Conservation (phyloP, 2,888 invertebrate species). For the Diloba caeruleocephala region DNA sequence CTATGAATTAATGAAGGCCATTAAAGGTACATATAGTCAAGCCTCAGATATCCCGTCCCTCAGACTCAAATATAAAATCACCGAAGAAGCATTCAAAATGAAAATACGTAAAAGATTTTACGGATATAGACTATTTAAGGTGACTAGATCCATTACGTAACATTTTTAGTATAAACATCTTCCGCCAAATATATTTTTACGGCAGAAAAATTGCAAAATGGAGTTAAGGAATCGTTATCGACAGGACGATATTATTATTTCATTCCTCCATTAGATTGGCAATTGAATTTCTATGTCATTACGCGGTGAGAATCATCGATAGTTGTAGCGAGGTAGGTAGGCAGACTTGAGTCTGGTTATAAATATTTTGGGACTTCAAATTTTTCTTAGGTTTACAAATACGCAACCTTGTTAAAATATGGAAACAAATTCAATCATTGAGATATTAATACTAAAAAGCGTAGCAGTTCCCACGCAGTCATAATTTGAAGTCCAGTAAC, state of each 20-base stretch:
- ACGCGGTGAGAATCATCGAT: slow-evolving; percentile 6
- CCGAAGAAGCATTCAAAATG: background rate
- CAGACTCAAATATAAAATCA: too few relatives aligned
- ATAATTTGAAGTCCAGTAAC: too few relatives aligned
- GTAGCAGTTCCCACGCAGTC: too few relatives aligned
- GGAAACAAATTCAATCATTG: too few relatives aligned
- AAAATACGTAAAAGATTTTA: slow-evolving; percentile 1
- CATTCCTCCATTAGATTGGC: slow-evolving; percentile 17
- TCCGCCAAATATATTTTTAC: slow-evolving; percentile 17
- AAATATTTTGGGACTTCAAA: background rate
- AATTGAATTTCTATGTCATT: slow-evolving; percentile 38
- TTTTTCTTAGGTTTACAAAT: too few relatives aligned
- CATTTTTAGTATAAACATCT: slow-evolving; percentile 24
- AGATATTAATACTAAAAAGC: too few relatives aligned
- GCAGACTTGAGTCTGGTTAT: too few relatives aligned
- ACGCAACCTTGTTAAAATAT: too few relatives aligned
- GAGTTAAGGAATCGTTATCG: slow-evolving; percentile 21
- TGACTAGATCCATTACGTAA: slow-evolving; percentile 2
- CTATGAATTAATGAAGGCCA: too few relatives aligned
- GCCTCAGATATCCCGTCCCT: too few relatives aligned
- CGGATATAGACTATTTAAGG: background rate
- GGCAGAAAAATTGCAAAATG: slow-evolving; percentile 20
- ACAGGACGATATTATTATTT: slow-evolving; percentile 33
- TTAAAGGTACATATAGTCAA: too few relatives aligned
- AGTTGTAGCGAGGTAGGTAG: slow-evolving; percentile 14